Percentiles rank a stretch among this genome's conserved stretches.
Conservation (phyloP, 2,888 invertebrate genomes). For the Agrilus mali region DNA sequence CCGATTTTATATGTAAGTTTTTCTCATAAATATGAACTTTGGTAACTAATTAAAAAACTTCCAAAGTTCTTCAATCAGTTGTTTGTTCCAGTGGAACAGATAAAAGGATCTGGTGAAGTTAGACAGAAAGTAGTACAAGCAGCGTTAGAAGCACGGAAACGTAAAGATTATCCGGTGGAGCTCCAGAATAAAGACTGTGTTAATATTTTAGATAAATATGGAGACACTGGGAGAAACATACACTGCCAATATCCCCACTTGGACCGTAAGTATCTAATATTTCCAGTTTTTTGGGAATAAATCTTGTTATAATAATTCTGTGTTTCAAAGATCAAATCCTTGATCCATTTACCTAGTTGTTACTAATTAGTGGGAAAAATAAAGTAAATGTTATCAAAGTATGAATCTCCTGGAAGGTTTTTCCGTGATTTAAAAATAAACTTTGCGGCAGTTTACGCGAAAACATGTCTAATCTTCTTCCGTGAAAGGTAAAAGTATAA, state of each 20-base stretch:
- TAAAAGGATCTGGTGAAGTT: slow-evolving; percentile 55
- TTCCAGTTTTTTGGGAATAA: not conserved
- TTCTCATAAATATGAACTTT: not conserved
- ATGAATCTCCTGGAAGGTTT: not conserved
- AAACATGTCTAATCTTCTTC: no score
- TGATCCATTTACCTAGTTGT: not conserved
- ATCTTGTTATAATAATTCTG: no score
- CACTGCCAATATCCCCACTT: slow-evolving; percentile 28
- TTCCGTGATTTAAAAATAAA: no score
- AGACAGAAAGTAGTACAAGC: slow-evolving; percentile 54
- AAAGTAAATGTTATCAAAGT: not conserved
- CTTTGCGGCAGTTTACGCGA: no score
- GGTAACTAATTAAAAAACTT: not conserved
- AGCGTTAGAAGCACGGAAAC: slow-evolving; percentile 47
- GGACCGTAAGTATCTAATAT: slow-evolving; percentile 28
- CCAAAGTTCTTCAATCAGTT: slow-evolving; percentile 3
- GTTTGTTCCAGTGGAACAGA: slow-evolving; percentile 53
- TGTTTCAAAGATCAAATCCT: not conserved
- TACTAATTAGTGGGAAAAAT: not conserved
- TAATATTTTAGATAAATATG: slow-evolving; percentile 28
- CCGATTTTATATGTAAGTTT: slow-evolving; percentile 67
- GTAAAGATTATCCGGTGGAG: slow-evolving; percentile 45
- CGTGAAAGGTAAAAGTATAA: no score
- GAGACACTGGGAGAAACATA: slow-evolving; percentile 22
- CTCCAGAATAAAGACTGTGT: slow-evolving; percentile 31